These are phyloP conservation scores for Busseola fusca DNA, from an alignment of 2,888 invertebrate species.

Conservation along the genomic window DNA sequence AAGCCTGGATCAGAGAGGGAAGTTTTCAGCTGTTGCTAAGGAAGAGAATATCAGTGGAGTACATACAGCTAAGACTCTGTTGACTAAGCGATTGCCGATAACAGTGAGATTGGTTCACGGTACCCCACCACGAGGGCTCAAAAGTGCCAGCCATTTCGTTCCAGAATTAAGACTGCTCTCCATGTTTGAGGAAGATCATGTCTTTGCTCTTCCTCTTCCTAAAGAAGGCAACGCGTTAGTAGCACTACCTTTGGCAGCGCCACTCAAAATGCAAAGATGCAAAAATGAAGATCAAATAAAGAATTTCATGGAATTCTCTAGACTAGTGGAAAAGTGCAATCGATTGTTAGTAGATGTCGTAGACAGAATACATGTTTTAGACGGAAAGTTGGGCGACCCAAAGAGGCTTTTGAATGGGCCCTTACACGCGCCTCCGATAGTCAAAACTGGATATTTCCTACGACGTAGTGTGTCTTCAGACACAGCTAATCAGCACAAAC, in stretches of 20 bases:
- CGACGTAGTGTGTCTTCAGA: constrained; percentile 94
- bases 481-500: constrained; percentile 90
- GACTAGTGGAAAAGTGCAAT: constrained; percentile 93
- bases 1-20: constrained; percentile 95
- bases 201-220: constrained; percentile 95
- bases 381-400: constrained; percentile 93
- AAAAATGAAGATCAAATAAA: constrained; percentile 94
- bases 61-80: constrained; percentile 95
- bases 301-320: constrained; percentile 92
- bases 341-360: constrained; percentile 93
- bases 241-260: constrained; percentile 95
- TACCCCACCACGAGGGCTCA: constrained; percentile 94
- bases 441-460: constrained; percentile 92
- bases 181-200: constrained; percentile 95
- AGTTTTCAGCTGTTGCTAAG: constrained; percentile 97
- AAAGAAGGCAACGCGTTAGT: constrained; percentile 94
- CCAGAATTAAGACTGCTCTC: constrained; percentile 95
- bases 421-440: constrained; percentile 81
- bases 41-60: constrained; percentile 98
- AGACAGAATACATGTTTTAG: constrained; percentile 94
- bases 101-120: constrained; percentile 97
- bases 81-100: constrained; percentile 96
- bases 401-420: constrained; percentile 84
- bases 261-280: constrained; percentile 94
- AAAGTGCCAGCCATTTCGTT: constrained; percentile 94